phyloP scores from a whole-genome alignment of 35 echinoderm and acorn worm genomes.

The Apostichopus japonicus region DNA sequence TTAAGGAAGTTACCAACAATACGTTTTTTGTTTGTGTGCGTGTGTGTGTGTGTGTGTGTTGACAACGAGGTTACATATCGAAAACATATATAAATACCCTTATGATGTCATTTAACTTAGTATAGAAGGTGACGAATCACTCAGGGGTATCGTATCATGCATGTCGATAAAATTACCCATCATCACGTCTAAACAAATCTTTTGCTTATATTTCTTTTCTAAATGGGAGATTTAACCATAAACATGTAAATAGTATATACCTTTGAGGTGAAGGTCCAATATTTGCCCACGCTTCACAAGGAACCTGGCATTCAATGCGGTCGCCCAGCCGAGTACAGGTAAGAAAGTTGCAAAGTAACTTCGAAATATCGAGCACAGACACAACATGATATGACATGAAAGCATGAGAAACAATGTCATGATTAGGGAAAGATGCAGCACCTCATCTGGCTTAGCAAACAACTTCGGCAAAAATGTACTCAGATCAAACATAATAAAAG shows the following conservation, averaged over 20 bases:
- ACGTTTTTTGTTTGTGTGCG: too few species aligned
- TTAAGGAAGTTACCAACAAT: too few species aligned
- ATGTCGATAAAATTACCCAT: too few species aligned
- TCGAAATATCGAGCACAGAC: neutral
- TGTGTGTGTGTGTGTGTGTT: too few species aligned
- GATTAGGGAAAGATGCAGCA: neutral
- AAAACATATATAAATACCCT: too few species aligned
- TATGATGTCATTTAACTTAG: too few species aligned
- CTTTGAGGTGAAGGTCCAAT: conserved; percentile 10
- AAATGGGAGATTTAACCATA: too few species aligned
- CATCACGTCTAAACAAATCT: too few species aligned
- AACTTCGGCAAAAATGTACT: neutral
- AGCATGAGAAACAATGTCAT: neutral
- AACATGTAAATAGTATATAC: neutral
- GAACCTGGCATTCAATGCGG: conserved; percentile 8
- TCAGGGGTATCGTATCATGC: too few species aligned
- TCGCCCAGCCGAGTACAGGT: neutral
- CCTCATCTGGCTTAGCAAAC: neutral
- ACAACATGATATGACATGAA: neutral
- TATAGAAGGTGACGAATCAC: too few species aligned
- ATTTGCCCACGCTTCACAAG: neutral
- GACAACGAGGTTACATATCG: too few species aligned
- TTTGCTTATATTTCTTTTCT: too few species aligned
- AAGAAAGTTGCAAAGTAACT: neutral
- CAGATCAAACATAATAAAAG: neutral